Evolutionary conservation across 2,113 vertebrate species (phyloP), one percentile per base, ranked within the genome.

Genomic region (Myxocyprinus asiaticus): DNA sequence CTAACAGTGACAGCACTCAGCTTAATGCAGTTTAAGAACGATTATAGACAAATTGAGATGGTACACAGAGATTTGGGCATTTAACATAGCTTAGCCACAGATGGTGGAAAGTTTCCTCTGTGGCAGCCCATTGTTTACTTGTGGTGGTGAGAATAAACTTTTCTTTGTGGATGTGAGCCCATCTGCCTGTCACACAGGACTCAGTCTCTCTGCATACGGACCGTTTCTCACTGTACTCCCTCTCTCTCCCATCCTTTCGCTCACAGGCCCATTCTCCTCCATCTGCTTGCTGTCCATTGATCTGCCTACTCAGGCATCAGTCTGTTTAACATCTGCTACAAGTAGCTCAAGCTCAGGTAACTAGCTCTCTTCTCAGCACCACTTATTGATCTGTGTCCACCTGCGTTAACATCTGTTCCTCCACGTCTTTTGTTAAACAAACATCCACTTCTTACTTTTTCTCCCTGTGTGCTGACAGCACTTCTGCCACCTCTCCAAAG

Each of bases 281-380:
- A 94, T 94, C 93, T 94, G 92, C 91, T 89, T 91, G 84, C 88
- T 90, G 89, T 91, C 89, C 92, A 93, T 92, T 93, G 90, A 94
- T 94, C 91, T 92, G 89, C 88, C 90, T 92, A 91, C 86, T 89
- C 89, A 90, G 90, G 90, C 90, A 91, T 92, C 89, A 91, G 89
- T 93, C 90, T 92, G 92, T 84, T 90, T 91, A 91, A 91, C 92
- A 94, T 93, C 93, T 94, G 93, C 90, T 93, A 86, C 90, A 85
- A 88, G 89, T 91, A 90, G 78, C 87, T 87, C 85, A 84, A 90
- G 90, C 91, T 92, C 91, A 94, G 92, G 91, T 92, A 92, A 93
- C 91, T 92, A 89, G 85, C 88, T 88, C 64, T 80, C 88, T 88
- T 88, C 88, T 89, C 86, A 77, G 81, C 86, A 77, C 74, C 81